These are phyloP conservation scores for Ennomos quercinarius DNA, from an alignment of 2,888 invertebrate genomes.

Conservation along the genomic window DNA sequence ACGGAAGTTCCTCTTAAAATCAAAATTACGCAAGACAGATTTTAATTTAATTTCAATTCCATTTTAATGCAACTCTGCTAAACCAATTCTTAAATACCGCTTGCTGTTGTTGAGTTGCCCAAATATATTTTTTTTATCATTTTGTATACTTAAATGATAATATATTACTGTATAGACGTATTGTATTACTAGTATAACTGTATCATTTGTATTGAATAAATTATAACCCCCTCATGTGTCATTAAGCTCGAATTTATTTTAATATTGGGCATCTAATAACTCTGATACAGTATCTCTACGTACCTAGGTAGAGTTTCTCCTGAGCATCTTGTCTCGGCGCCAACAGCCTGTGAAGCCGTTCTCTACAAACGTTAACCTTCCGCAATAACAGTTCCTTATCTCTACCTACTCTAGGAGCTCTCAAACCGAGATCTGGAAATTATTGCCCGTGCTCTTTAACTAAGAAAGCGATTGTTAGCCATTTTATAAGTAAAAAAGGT, in stretches of 20 bases:
- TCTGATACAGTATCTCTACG: conserved; percentile 2
- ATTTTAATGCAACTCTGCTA: too few relatives aligned
- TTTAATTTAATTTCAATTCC: too few relatives aligned
- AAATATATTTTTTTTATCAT: too few relatives aligned
- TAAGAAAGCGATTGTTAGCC: not conserved
- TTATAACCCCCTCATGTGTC: too few relatives aligned
- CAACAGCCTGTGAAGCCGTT: conserved; percentile 71
- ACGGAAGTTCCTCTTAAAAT: too few relatives aligned
- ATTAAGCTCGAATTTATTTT: not conserved
- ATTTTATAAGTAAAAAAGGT: not conserved
- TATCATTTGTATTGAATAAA: too few relatives aligned
- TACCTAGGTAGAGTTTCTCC: conserved; percentile 6
- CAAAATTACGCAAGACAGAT: too few relatives aligned
- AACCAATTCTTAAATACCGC: too few relatives aligned
- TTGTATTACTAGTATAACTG: too few relatives aligned
- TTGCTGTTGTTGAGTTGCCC: too few relatives aligned
- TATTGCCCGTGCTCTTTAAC: conserved; percentile 31
- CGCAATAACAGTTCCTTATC: conserved; percentile 63
- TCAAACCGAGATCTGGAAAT: conserved; percentile 45
- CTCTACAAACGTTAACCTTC: conserved; percentile 66
- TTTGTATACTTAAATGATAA: too few relatives aligned
- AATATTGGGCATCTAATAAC: conserved; percentile 6
- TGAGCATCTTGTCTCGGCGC: conserved; percentile 46
- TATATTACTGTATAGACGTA: too few relatives aligned
- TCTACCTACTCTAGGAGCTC: conserved; percentile 33